A percentile compares a stretch with the other conserved stretches of the same genome.
Conservation (phyloP, 2,888 invertebrate species). For the Orthosia gothica region DNA sequence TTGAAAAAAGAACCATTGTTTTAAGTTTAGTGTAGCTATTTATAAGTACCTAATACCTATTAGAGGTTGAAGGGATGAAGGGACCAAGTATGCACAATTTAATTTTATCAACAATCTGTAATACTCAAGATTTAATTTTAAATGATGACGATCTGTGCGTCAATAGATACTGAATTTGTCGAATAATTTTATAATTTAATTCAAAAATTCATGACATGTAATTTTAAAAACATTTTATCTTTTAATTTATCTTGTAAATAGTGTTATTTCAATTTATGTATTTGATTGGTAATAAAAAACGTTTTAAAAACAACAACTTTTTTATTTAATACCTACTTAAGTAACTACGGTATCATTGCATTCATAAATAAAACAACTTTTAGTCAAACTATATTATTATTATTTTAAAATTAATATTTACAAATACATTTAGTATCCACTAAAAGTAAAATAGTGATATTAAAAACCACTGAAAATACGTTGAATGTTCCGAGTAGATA, state of each 20-base stretch:
- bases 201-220: slow-evolving; percentile 64
- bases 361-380: slow-evolving; percentile 26
- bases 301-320: slow-evolving; percentile 43
- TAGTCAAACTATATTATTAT: slow-evolving; percentile 58
- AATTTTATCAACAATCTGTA: slow-evolving; percentile 60
- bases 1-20: slow-evolving; percentile 40
- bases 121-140: slow-evolving; percentile 65
- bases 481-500: slow-evolving; percentile 24
- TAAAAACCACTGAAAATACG: slow-evolving; percentile 43
- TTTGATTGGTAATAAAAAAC: slow-evolving; percentile 67
- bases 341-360: not conserved
- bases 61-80: slow-evolving; percentile 23
- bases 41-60: slow-evolving; percentile 20
- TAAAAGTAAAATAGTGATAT: slow-evolving; percentile 36
- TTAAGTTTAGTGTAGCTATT: slow-evolving; percentile 47
- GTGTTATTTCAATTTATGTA: slow-evolving; percentile 65
- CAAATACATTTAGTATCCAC: slow-evolving; percentile 53
- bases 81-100: slow-evolving; percentile 62
- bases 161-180: slow-evolving; percentile 57
- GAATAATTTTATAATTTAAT: slow-evolving; percentile 56
- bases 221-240: slow-evolving; percentile 42
- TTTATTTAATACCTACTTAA: slow-evolving; percentile 18
- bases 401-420: slow-evolving; percentile 68
- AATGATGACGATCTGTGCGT: slow-evolving; percentile 53
- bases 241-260: slow-evolving; percentile 65